Conservation (phyloP, 2,113 vertebrate genomes). For the Sturnus vulgaris region DNA sequence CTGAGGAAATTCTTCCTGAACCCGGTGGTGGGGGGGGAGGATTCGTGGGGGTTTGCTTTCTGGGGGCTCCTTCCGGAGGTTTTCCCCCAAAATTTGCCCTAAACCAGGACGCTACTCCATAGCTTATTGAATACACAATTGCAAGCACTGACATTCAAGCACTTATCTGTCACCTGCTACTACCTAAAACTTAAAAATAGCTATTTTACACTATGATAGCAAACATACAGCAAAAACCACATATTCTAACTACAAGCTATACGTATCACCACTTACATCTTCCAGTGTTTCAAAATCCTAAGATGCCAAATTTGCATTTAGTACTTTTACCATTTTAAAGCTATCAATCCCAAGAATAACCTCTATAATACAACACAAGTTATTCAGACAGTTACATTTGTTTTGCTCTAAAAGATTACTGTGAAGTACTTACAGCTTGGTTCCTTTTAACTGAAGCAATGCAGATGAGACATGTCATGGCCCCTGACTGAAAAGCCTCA, state of each 20-base stretch:
- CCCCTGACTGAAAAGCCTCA: conserved; percentile 91
- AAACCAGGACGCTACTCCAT: neutral
- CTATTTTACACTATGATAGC: neutral
- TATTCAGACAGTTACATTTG: neutral
- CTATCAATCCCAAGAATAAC: neutral
- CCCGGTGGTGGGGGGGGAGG: no score
- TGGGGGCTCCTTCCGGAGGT: no score
- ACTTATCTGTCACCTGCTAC: neutral
- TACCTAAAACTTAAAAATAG: neutral
- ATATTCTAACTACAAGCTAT: neutral
- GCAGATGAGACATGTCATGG: conserved; percentile 94
- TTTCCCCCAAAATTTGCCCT: no score
- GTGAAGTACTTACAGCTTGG: conserved; percentile 83
- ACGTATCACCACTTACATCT: neutral
- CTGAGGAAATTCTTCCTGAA: no score
- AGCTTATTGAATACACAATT: neutral
- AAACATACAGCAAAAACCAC: neutral
- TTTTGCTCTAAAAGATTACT: neutral
- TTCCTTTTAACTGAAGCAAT: conserved; percentile 93
- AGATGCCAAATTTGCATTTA: neutral
- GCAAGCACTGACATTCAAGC: neutral
- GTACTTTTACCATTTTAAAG: neutral
- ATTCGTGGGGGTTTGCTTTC: no score
- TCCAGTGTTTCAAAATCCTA: neutral
- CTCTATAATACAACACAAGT: neutral